These are phyloP conservation scores for Stegophylla sp. DNA, from an alignment of 2,888 invertebrate species.

Conservation along the genomic window DNA sequence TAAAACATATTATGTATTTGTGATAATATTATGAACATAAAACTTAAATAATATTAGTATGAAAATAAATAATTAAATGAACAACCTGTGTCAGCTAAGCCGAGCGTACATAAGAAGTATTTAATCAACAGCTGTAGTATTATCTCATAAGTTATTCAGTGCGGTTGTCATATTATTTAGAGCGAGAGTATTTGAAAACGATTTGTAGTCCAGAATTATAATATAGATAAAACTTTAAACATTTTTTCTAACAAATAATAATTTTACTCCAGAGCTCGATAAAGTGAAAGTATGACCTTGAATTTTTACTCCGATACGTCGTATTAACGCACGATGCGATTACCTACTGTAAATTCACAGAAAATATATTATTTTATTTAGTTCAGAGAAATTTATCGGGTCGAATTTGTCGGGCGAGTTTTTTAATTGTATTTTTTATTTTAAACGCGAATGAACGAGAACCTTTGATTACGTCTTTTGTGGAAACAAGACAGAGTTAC, in stretches of 20 bases:
- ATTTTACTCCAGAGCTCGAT: not conserved
- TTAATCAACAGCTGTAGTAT: not conserved
- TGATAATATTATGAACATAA: not conserved
- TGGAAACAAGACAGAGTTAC: too few species aligned
- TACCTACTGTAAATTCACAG: not conserved
- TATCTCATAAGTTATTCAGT: not conserved
- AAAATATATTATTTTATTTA: not conserved
- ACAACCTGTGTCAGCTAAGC: too few species aligned
- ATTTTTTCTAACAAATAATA: not conserved
- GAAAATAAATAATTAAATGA: not conserved
- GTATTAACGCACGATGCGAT: not conserved
- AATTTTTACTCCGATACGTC: not conserved
- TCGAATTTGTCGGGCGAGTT: too few species aligned
- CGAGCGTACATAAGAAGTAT: too few species aligned
- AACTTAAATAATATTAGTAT: not conserved
- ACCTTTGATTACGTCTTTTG: too few species aligned
- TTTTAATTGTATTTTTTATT: too few species aligned
- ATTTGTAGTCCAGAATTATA: not conserved
- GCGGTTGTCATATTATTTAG: too few species aligned
- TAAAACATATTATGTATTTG: not conserved
- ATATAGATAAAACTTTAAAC: too few species aligned
- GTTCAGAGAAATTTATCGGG: not conserved
- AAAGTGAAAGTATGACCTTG: constrained; percentile 37
- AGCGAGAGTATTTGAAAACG: too few species aligned
- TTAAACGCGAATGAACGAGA: too few species aligned